Base-by-base conservation (phyloP, 2,113 vertebrate species). In the Macquaria australasica region DNA sequence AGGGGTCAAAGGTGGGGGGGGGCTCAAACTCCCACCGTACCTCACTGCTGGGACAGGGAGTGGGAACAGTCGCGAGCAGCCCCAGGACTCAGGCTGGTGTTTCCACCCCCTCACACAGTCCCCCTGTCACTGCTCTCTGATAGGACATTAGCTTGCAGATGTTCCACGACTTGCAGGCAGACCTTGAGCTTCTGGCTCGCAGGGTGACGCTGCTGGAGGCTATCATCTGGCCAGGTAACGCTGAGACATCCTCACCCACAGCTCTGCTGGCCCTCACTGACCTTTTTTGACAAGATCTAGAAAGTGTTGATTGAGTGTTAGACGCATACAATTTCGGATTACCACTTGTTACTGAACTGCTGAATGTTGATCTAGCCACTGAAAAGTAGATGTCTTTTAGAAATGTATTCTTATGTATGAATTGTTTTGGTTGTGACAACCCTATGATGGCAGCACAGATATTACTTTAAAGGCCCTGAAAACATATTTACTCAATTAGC, bases 211-310 rank as follows among this genome's bases (percentile, higher is more conserved):
- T 99, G 95, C 97, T 99, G 97, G 98, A 99, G 97, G 98, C 97
- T 95, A 98, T 98, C 97, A 97, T 98, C 96, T 98, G 98, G 98
- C 98, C 98, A 99, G 98, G 98, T 99, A 99, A 99, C 58, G 60
- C 88, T 87, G 84, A 94, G 84, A 91, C 92, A 86, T 80, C 82
- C 85, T 83, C 86, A 87, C 88, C 87, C 79, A 86, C 91, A 75
- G 83, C 79, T 73, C 80, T 73, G 84, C 87, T 43, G 64, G 77
- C 58, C 81, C 69, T 77, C 70, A 81, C 76, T 90, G 67, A 75
- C 25, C 55, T 67, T 68, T 77, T 73, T 71, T 28, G 45, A 79
- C 23, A 8, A 82, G 37, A 71, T 81, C 28, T 74, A 87, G 62
- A 83, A 64, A 81, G 23, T 56, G 21, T 48, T 34, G n/a, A 50